Evolutionary conservation across 35 echinoderm and acorn worm species (phyloP).

Genomic region (Lytechinus pictus): DNA sequence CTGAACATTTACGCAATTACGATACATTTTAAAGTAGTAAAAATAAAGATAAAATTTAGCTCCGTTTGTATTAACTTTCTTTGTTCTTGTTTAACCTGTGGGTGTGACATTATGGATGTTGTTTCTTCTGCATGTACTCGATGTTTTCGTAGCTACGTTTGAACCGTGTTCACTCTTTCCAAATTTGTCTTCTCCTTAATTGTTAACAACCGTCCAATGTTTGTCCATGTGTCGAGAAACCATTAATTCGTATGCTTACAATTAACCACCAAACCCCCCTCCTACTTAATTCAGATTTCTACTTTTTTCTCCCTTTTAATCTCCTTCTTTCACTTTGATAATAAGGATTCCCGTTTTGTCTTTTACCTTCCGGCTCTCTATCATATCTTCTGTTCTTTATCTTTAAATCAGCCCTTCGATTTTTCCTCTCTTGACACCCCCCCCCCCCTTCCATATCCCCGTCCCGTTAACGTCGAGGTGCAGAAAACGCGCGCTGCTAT

Average conservation of each 20-base stretch:
- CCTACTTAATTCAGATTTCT: background rate
- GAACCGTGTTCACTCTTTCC: background rate
- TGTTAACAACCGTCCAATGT: conserved; percentile 29
- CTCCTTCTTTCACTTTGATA: background rate
- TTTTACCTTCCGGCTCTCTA: conserved; percentile 15
- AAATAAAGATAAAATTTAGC: too few relatives aligned
- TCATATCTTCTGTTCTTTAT: background rate
- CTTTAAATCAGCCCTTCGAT: background rate
- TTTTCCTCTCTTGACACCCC: background rate
- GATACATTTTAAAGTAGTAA: too few relatives aligned
- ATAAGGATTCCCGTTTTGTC: background rate
- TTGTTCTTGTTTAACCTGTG: conserved; percentile 13
- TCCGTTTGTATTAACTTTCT: background rate
- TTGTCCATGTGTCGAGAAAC: conserved; percentile 19
- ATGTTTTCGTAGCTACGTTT: conserved; percentile 26
- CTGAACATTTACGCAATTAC: too few relatives aligned
- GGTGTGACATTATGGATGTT: conserved; percentile 28
- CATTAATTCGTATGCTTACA: conserved; percentile 22
- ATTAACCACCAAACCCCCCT: conserved; percentile 39
- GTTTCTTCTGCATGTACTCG: conserved; percentile 43
- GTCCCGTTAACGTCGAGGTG: background rate
- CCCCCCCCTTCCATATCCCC: background rate
- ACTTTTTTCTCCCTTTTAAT: background rate
- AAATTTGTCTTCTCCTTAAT: conserved; percentile 36
- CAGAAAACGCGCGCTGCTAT: conserved; percentile 40